Evolutionary conservation across 1,140 invertebrate species (phyloP), one percentile per base, ranked within the genome.

Genomic region (Rhyzopertha dominica): DNA sequence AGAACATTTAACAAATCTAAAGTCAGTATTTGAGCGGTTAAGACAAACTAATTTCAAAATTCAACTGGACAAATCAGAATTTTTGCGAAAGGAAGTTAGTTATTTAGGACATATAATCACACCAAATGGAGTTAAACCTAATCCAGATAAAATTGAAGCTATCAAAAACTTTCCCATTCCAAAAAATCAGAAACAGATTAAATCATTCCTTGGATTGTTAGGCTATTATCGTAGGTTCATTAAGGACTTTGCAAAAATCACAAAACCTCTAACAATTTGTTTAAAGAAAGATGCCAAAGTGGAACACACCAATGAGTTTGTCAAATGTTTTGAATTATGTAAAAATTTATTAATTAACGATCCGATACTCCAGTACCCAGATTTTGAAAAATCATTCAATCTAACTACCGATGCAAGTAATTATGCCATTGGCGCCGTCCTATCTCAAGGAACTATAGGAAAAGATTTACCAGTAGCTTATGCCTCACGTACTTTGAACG

Each of bases 61-160:
- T 25, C 42, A 53, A 38, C 20, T 53, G 7, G 47, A 58, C 24
- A 62, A 66, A 55, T 53, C 43, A 5, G 52, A 58, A 37, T 63
- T 67, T 43, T 44, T 57, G 9, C 13, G 40, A 26, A 54, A 53
- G 36, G 52, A 64, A 54, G 52, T 56, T 69, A 71, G 31, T 19
- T 69, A 52, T 49, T 54, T 69, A 30, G 66, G 63, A 8, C 57
- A 61, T 34, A 49, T 65, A 4, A 16, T 69, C 1, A 57, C 58
- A 0, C 29, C 37, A 1, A 16, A 39, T 29, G 45, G 51, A 34
- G 45, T 56, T 0, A 37, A 49, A 38, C 48, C 41, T 17, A 53
- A 56, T 26, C 48, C 47, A 8, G 46, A 51, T 14, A 56, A 52
- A 44, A 23, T 52, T 13, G 22, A 49, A 25, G 55, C 55, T 1